Base-by-base conservation (phyloP, 2,113 vertebrate species). In the Electrona antarctica region DNA sequence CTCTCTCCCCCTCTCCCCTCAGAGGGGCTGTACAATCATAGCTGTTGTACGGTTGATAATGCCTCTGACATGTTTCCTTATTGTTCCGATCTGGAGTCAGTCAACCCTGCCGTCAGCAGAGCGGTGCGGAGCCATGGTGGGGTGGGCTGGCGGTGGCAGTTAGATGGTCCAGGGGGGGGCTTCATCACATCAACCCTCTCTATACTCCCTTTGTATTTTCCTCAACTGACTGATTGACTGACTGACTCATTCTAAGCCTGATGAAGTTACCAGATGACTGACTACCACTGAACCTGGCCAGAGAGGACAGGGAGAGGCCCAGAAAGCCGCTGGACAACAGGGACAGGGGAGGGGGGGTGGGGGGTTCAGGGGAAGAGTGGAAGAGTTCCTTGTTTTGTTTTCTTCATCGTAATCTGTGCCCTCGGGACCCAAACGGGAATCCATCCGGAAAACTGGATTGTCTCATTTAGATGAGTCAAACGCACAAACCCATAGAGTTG, bases 391-490 rank as follows among this genome's bases (percentile, higher is more conserved):
- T 10, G 11, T 28, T 8, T 58, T 7, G 28, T 28, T 58, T 58
- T 58, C 8, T 29, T 58, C 56, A 14, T 41, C 33, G 33, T 41
- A 41, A 41, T 41, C 89, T 89, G 73, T 84, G 84, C 85, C 86
- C 87, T 78, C 51, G 64, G 86, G 89, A 84, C 85, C 87, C 86
- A 86, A 83, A 84, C 81, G 66, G 76, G 67, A 88, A 86, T 88
- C 88, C 86, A 90, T 84, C 86, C 80, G 79, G 76, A 90, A 87
- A 90, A 90, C 87, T 79, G 88, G 87, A 91, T 89, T 89, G 86
- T 91, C 82, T 88, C 84, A 87, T 83, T 90, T 85, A 87, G 81
- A 88, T 87, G 86, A 86, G 75, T 80, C 84, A 61, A 82, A 81
- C 78, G 74, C 86, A 85, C 84, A 86, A 56, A 47, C 6, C 14